Base-by-base conservation (phyloP, 2,888 invertebrate species). In the Eristalinus aeneus region DNA sequence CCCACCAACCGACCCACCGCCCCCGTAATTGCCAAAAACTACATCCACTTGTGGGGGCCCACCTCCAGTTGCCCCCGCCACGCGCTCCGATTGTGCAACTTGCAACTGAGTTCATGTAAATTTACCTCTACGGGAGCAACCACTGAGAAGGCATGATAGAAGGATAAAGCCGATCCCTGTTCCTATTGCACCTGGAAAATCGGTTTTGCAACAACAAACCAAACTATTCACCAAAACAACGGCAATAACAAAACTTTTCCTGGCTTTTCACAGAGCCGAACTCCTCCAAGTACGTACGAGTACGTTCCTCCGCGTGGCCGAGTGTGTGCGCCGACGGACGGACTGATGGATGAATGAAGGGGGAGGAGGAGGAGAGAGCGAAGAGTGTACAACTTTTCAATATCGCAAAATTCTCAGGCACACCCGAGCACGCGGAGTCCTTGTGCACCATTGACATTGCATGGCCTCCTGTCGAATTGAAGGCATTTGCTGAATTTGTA, bases 231-330 rank as follows among this genome's bases (percentile, higher is more conserved):
- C 71, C 58, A 65, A 68, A 83, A 69, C 78, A 83, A 78, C 64
- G 64, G 73, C 53, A 83, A 83, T 83, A 78, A 74, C 73, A 83
- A 78, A 83, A 83, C 63, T 78, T 78, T 68, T 27, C 32, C 75
- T 69, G 56, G 72, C 32, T 61, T 56, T 60, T 46, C 46, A 46
- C 16, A 2, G 27, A 27, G 27, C 2, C 16, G 16, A 46, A 46
- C 46, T 46, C 46, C 16, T 46, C 16, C 4, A 6, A 16, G 16
- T 16, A n/a, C n/a, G 4, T 46, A 16, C 0, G 46, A 8, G 16
- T 46, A 8, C 1, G 46, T 46, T n/a, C n/a, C n/a, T n/a, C n/a
- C n/a, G n/a, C n/a, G n/a, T n/a, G n/a, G 2, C n/a, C 1, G n/a
- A n/a, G 39, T n/a, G 39, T 39, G 39, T 8, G 36, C 36, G 3